Evolutionary conservation across 2,797 vertebrate species (phyloP), one percentile per base, ranked within the genome.

Genomic region (Acridotheres tristis): DNA sequence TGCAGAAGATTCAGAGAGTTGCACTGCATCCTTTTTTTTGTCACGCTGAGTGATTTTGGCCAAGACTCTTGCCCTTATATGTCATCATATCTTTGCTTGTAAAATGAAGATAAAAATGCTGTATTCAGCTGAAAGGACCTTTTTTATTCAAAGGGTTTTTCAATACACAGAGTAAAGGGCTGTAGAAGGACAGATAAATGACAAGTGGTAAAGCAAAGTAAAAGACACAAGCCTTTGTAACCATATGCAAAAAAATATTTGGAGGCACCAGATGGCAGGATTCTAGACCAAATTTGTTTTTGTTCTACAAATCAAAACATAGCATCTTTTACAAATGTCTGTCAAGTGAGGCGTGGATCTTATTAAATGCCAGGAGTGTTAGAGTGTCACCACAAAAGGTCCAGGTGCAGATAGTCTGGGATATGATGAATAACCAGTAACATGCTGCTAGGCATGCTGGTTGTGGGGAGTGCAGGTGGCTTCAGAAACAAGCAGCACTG

Each of bases 251-350:
- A 83, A 92, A 89, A 71, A 43, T 90, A 90, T 65, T 84, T 84
- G 80, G 86, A 93, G 72, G 92, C 78, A 90, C 78, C 90, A 96
- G 93, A 93, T 89, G 81, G 67, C 73, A 94, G 50, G 51, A 85
- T 90, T 89, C 89, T 89, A 90, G 92, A 88, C 68, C 76, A 90
- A 85, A 83, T 71, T 93, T 92, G 72, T 1, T 83, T 94, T 91
- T 87, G 16, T 71, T 85, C 57, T 67, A 34, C 30, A 79, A 89
- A 93, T 95, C 62, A 82, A 88, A 94, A 85, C 61, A 67, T 2
- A 48, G 10, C 30, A 47, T 79, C 42, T 85, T 75, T 54, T 67
- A 83, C 53, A 87, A 92, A 25, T 11, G 38, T 91, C 77, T 87
- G 48, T 85, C 80, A 94, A 51, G 45, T 10, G 32, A 55, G 71